Evolutionary conservation across 1,140 invertebrate species (phyloP), one percentile per base, ranked within the genome.

Genomic region (Antheraea pernyi): DNA sequence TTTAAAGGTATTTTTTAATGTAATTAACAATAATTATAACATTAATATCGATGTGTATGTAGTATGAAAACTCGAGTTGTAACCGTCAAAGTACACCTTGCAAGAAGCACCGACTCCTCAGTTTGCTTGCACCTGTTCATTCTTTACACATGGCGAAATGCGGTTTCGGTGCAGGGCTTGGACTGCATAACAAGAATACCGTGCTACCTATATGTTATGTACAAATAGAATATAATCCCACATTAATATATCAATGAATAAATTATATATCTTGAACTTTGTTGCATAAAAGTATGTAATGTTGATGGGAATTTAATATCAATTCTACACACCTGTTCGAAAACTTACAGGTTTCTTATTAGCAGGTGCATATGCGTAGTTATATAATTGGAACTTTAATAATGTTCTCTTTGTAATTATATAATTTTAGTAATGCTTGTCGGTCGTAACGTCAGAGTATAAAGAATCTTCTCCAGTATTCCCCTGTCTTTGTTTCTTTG

Each of bases 141-240:
- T 85, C 80, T 74, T 78, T 81, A 78, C 85, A 87, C 77, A 87
- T 91, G 85, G 80, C 82, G 85, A 85, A 83, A 86, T 80, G 75
- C 69, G 81, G 76, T 84, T 83, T 81, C 39, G 73, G 75, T 73
- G 73, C 73, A 77, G 62, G 70, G 76, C 71, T 78, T 78, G 71
- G 73, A 75, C 72, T 65, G 71, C 78, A 80, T 80, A 19, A 42
- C 37, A 19, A 53, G 46, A 13, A 53, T 53, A 53, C 46, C 46
- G 46, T 1, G 39, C 39, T 42, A 7, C 39, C 11, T 42, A 42
- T 42, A 42, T 9, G 5, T 39, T 39, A 39, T 39, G 37, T 39
- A 6, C 9, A 6, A 39, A 9, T 39, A 39, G 37, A 39, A 42
- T 42, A 42, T 42, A 8, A 42, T 42, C 7, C 11, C 11, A 42